Percentiles rank a stretch among this genome's conserved stretches.
Conservation (phyloP, 1,140 invertebrate genomes). For the Eupristina koningsbergeri region DNA sequence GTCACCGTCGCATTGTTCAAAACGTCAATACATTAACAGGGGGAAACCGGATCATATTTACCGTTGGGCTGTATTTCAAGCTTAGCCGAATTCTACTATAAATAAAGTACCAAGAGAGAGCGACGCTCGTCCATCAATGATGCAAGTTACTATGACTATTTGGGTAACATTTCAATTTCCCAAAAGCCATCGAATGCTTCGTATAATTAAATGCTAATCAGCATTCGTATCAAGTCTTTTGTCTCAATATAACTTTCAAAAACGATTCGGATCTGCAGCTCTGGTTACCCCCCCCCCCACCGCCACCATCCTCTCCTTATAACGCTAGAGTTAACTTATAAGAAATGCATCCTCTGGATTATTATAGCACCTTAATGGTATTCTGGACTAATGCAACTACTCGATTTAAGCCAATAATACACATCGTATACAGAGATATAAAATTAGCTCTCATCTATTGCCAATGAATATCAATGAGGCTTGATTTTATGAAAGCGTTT, state of each 20-base stretch:
- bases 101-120: too few relatives aligned
- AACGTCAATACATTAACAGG: not conserved
- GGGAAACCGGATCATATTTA: not conserved
- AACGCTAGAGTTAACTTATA: not conserved
- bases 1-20: conserved; percentile 14
- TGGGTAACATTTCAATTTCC: not conserved
- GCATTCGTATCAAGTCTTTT: not conserved
- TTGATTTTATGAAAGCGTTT: not conserved
- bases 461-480: not conserved
- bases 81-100: not conserved
- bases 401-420: not conserved
- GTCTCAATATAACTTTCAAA: not conserved
- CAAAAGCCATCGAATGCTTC: not conserved
- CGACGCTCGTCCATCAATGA: not conserved
- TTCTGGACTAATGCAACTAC: not conserved
- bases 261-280: not conserved
- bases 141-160: not conserved
- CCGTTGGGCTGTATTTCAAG: conserved; percentile 34
- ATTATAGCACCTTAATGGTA: not conserved
- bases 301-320: not conserved
- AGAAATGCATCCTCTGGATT: not conserved
- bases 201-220: conserved; percentile 19
- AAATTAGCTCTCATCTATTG: not conserved
- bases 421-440: not conserved
- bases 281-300: too few relatives aligned